phyloP scores from a whole-genome alignment of 2,888 invertebrate genomes.

The Oscheius sp. region DNA sequence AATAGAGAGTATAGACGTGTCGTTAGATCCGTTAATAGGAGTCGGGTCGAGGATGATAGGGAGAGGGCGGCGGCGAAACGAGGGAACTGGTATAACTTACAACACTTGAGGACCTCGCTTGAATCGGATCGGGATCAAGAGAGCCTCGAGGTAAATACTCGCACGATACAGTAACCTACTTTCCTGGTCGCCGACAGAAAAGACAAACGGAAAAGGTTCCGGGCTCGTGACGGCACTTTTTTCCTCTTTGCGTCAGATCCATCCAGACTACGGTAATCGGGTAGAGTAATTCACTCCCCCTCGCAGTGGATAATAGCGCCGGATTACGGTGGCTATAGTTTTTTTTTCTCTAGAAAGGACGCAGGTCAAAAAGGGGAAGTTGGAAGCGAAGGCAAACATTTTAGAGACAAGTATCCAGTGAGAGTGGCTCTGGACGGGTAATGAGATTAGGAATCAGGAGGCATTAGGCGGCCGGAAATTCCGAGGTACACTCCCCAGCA shows the following conservation, averaged over 20 bases:
- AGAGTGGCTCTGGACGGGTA: conserved; percentile 9
- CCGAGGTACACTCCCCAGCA: too few species aligned
- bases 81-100: conserved; percentile 23
- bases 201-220: neutral
- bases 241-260: neutral
- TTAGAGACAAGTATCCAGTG: neutral
- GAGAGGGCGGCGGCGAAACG: conserved; percentile 3
- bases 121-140: conserved; percentile 29
- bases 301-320: conserved; percentile 1
- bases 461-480: conserved; percentile 23
- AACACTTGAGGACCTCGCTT: conserved; percentile 21
- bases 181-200: neutral
- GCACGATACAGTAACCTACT: conserved; percentile 29
- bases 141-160: conserved; percentile 25
- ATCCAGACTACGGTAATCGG: conserved; percentile 16
- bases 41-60: neutral
- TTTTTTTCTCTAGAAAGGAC: neutral
- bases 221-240: neutral
- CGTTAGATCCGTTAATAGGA: neutral
- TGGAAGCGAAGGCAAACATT: too few species aligned
- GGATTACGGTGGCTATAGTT: conserved; percentile 14
- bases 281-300: conserved; percentile 13
- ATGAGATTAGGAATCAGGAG: conserved; percentile 26
- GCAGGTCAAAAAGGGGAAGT: too few species aligned
- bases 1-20: neutral